Base-by-base conservation (phyloP, 2,888 invertebrate genomes). In the Heliconius aoede region DNA sequence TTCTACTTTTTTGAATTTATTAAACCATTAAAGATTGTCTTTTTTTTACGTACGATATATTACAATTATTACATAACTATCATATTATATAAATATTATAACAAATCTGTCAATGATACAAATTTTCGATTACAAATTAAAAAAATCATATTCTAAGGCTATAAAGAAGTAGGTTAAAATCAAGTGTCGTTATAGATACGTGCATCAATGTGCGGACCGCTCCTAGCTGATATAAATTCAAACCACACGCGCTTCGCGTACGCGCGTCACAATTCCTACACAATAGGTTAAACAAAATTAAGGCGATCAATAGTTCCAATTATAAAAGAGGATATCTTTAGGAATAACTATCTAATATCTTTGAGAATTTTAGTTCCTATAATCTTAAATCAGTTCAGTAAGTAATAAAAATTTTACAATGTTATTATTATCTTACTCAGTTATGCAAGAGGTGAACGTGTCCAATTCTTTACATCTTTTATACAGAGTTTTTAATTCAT, bases 191-290 rank as follows among this genome's bases (percentile, higher is more conserved):
- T 72, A 72, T 72, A 67, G 26, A 74, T 69, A 78, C 71, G 36
- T 64, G 73, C 13, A 68, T 68, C 11, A 72, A 55, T 73, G 65
- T 74, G 51, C 11, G 30, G 74, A 71, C 76, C 79, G 68, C 68
- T 74, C 51, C 74, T 73, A 79, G 71, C 68, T 73, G 77, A 74
- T 76, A 81, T 62, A 74, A 80, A 84, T 84, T 82, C 84, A 72
- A 24, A 26, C 46, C 84, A 78, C 80, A 79, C 46, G 78, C 74
- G 68, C 60, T 69, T 73, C 65, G 76, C 81, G 75, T 78, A 81
- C 83, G 81, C 81, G 82, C 74, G 74, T 46, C 80, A 80, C 78
- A 24, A 51, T 64, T 58, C 60, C 28, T 26, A 79, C 46, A 76
- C 73, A 76, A 78, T 76, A 51, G 68, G 64, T 74, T 67, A 26